Evolutionary conservation across 2,888 invertebrate species (phyloP), one percentile per base, ranked within the genome.

Genomic region (Leuctra nigra): DNA sequence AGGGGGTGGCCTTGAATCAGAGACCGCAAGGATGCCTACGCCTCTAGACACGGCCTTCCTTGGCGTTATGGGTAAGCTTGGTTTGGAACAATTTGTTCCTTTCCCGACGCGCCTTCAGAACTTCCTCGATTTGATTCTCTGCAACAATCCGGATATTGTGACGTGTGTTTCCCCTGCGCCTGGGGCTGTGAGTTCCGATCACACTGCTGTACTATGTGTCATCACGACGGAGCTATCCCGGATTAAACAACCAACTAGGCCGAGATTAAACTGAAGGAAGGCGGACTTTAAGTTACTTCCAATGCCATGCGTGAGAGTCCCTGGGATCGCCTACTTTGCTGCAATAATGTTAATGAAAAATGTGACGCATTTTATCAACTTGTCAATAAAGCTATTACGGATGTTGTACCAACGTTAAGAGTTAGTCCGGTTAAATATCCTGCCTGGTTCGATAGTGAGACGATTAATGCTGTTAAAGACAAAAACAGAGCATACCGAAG

Each of bases 171-270:
- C n/a, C 2, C 13, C 23, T n/a, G 23, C 46, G 2, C 4, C 22
- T 11, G 6, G n/a, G n/a, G 22, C 46, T 22, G 46, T 46, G n/a
- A 46, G 23, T 23, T 46, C 46, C 13, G 46, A 46, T 14, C 46
- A 22, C 23, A 20, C 20, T 2, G 46, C 46, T 11, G 23, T 46
- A n/a, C n/a, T n/a, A n/a, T 23, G 20, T 23, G 20, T 23, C n/a
- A 11, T 23, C 22, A 11, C 18, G 23, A 23, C 46, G 18, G 11
- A 18, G 14, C 2, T 22, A 9, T 23, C n/a, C 23, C 23, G 22
- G 13, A 46, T 22, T n/a, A 22, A 7, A 23, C 46, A 22, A 22
- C 46, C 22, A 6, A 24, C 23, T 9, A 20, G n/a, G 36, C 4
- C 13, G 13, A 13, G 36, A 23, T 9, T 20, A 6, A 46, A 46